Conservation (phyloP, 2,888 invertebrate genomes). For the Anagyrus pseudococci region DNA sequence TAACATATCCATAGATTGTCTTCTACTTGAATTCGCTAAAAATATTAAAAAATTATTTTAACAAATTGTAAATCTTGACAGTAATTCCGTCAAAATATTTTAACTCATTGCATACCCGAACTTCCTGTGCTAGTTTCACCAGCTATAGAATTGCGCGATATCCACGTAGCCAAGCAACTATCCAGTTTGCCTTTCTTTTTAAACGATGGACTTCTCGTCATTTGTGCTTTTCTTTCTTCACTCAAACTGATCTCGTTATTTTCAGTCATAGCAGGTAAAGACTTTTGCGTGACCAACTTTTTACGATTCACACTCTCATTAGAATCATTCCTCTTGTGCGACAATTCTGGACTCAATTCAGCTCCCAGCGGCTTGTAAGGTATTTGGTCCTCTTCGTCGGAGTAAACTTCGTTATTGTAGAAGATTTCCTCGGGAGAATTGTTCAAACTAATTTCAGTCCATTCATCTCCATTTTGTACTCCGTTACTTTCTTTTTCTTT, state of each 20-base stretch:
- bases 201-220: conserved; percentile 58
- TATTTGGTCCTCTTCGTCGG: conserved; percentile 61
- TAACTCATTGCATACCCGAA: conserved; percentile 54
- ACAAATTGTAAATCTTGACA: not conserved
- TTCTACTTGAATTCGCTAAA: conserved; percentile 62
- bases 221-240: conserved; percentile 55
- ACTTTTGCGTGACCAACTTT: conserved; percentile 62
- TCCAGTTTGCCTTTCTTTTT: conserved; percentile 61
- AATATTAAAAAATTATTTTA: not conserved
- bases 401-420: conserved; percentile 65
- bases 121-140: conserved; percentile 58
- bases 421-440: conserved; percentile 73
- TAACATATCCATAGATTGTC: conserved; percentile 79
- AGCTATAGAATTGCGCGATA: conserved; percentile 65
- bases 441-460: conserved; percentile 77
- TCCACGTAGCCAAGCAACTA: conserved; percentile 66
- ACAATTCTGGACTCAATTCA: conserved; percentile 53
- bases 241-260: conserved; percentile 48
- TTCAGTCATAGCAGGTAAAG: conserved; percentile 61
- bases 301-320: conserved; percentile 47
- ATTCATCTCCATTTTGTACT: conserved; percentile 66
- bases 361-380: conserved; percentile 62
- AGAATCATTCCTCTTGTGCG: conserved; percentile 45
- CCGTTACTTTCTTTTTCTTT: conserved; percentile 39
- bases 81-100: not conserved